Base-by-base conservation (phyloP, 2,113 vertebrate species). In the Orientallactaga bullata region DNA sequence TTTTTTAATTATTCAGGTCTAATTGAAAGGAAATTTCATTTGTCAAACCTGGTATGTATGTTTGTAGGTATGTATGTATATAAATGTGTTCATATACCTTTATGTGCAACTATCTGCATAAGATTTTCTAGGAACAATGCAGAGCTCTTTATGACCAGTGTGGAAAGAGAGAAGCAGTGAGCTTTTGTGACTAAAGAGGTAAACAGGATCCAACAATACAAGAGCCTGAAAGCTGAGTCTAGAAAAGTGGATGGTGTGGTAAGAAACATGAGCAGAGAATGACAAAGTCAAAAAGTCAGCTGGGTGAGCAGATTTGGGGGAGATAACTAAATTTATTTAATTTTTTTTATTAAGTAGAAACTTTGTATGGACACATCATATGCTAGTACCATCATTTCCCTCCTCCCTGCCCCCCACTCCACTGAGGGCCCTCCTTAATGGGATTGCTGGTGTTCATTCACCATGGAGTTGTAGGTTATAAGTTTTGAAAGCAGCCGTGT, bases 1-100 rank as follows among this genome's bases (percentile, higher is more conserved):
- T 92, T 94, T 85, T 73, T n/a, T n/a, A n/a, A n/a, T n/a, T 74
- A 63, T 26, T 83, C 35, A 39, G n/a, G 84, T 87, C 73, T 86
- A 72, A 37, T 28, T 94, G 8, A 9, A 94, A 95, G 28, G 30
- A 60, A 78, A 88, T 91, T 89, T 74, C 28, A 82, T 63, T 85
- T 93, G 71, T 66, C 80, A 93, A 76, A 69, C 35, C 81, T 47
- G 42, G 42, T 61, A 65, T 65, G 63, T 65, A 26, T 65, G 63
- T 8, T 15, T 68, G 26, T 12, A 84, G 35, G 89, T 28, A 84
- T 30, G 28, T 30, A 91, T 39, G 35, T 63, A 69, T 42, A 80
- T 8, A 69, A 28, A 73, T 3, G n/a, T 1, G 68, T 8, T 71
- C 18, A 86, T 17, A 86, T 32, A 86, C 12, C n/a, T 84, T 32